Percentiles rank a stretch among this genome's conserved stretches.
Evolutionary conservation across 2,797 vertebrate genomes (phyloP).

Genomic region (Smutsia temminckii): DNA sequence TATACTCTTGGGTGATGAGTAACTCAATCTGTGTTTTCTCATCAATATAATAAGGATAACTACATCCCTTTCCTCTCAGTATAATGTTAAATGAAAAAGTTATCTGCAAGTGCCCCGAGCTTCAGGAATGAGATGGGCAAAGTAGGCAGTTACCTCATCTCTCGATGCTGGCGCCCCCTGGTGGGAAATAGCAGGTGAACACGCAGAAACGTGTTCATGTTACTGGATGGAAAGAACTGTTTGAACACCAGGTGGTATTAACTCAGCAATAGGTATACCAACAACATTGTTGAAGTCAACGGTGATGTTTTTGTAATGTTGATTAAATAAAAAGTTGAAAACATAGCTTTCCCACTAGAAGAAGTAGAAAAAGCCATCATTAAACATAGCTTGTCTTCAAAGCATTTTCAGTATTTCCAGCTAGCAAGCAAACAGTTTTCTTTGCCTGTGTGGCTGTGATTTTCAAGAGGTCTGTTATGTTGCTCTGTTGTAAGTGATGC

Average conservation of each 20-base stretch:
- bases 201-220: neutral
- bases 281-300: neutral
- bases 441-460: neutral
- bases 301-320: neutral
- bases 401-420: neutral
- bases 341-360: neutral
- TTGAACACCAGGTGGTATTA: neutral
- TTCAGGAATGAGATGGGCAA: neutral
- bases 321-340: neutral
- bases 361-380: neutral
- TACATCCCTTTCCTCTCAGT: neutral
- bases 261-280: neutral
- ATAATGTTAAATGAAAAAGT: neutral
- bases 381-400: neutral
- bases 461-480: neutral
- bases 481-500: neutral
- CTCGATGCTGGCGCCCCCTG: neutral
- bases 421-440: neutral
- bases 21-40: constrained; percentile 6
- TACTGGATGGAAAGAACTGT: neutral
- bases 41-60: neutral
- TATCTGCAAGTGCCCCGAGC: neutral
- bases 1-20: neutral
- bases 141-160: neutral
- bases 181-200: neutral